Base-by-base conservation (phyloP, 2,113 vertebrate genomes). In the Vulpes lagopus region DNA sequence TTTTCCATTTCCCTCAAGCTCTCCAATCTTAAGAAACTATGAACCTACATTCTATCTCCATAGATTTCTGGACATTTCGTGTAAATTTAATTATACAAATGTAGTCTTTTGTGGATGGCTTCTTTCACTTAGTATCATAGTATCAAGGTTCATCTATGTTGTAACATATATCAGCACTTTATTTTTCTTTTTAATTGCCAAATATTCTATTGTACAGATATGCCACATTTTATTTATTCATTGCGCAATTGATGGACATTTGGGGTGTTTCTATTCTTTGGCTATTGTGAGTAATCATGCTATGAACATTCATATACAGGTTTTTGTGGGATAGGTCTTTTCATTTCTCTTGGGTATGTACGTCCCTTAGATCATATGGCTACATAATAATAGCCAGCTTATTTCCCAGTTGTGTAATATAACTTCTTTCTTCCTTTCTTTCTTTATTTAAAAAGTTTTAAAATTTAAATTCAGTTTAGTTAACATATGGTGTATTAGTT, bases 261-360 rank as follows among this genome's bases (percentile, higher is more conserved):
- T 67, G 25, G 49, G 6, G 6, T 89, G 51, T 59, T 95, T 95
- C 22, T 4, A 55, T 19, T 64, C 51, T 89, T 84, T 84, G 57
- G 51, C 78, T 59, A 4, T 67, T 80, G 16, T 38, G 9, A 89
- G 43, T 92, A 94, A 55, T 80, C 32, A 23, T 83, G 2, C 76
- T 94, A 0, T 90, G 83, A 92, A 11, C 49, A 83, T 89, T 94
- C 69, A 38, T 59, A 3, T 93, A 82, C 15, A 67, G 19, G 16
- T 65, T 96, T 96, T 94, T 53, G 0, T 73, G 22, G 92, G 27
- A 78, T 64, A 89, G 25, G 11, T 62, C n/a, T 94, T 94, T 96
- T 78, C 23, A 89, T 64, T 89, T 96, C 17, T 94, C 11, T 81
- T 81, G 49, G n/a, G 32, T 69, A 35, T 74, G 27, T 92, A 43